These are phyloP conservation scores for Holothuria scabra DNA, from an alignment of 53 echinoderm and acorn worm species.

Conservation along the genomic window DNA sequence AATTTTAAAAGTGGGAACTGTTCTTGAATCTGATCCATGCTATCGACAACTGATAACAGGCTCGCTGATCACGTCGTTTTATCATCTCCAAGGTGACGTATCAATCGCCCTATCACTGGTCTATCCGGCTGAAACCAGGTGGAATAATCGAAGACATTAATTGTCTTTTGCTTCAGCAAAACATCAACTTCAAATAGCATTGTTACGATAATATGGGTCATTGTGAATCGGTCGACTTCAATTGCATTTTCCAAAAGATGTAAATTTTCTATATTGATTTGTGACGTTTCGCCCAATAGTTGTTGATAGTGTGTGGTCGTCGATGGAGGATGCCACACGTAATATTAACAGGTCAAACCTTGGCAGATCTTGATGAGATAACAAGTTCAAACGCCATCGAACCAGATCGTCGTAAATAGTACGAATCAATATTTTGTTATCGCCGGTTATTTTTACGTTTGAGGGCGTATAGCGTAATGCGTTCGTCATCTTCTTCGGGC, in stretches of 20 bases:
- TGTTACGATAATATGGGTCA: not conserved
- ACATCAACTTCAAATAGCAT: not conserved
- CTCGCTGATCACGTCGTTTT: not conserved
- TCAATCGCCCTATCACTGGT: not conserved
- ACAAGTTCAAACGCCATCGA: no score
- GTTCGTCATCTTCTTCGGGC: conserved; percentile 14
- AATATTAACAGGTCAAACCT: no score
- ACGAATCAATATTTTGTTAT: no score
- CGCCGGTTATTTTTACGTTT: not conserved
- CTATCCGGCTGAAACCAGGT: conserved; percentile 17
- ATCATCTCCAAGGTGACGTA: no score
- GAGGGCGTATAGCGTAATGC: not conserved
- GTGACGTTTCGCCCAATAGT: no score
- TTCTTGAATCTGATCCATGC: conserved; percentile 27
- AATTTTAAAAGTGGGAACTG: conserved; percentile 58
- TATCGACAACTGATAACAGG: conserved; percentile 6
- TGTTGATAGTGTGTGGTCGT: no score
- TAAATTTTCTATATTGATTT: no score
- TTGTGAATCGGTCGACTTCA: not conserved
- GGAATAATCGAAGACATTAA: not conserved
- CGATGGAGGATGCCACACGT: no score
- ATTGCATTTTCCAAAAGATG: no score
- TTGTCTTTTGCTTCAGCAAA: not conserved
- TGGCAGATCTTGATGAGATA: not conserved
- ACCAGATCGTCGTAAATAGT: no score